A percentile compares a stretch with the other conserved stretches of the same genome.
Conservation (phyloP, 1,140 invertebrate genomes). For the Cotesia chilonis region DNA sequence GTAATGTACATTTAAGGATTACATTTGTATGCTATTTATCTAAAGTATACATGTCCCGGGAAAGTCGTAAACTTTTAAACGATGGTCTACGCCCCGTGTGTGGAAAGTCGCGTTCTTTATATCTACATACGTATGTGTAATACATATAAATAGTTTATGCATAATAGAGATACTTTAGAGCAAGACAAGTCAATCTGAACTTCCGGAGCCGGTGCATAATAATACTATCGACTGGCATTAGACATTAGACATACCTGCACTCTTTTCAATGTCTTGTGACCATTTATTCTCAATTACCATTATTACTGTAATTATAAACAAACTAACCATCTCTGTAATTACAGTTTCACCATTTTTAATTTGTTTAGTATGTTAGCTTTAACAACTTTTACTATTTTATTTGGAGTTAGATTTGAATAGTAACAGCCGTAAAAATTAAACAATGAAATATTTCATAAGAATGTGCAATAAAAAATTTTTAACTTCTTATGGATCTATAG, state of each 20-base stretch:
- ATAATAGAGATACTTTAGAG: slow-evolving; percentile 5
- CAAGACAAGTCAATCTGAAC: slow-evolving; percentile 25
- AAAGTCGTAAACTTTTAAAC: slow-evolving; percentile 31
- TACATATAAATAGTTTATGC: background rate
- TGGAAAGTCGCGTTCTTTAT: slow-evolving; percentile 36
- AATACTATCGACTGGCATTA: too few relatives aligned
- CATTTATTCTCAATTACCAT: background rate
- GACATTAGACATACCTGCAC: too few relatives aligned
- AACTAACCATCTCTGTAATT: background rate
- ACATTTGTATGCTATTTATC: slow-evolving; percentile 2
- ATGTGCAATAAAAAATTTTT: background rate
- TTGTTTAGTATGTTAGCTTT: background rate
- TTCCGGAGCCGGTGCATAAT: slow-evolving; percentile 18
- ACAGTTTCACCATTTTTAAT: background rate
- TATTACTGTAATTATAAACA: background rate
- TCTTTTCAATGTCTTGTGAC: background rate
- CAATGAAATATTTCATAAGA: background rate
- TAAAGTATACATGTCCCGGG: slow-evolving; percentile 12
- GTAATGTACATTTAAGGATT: background rate
- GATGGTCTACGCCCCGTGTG: slow-evolving; percentile 18
- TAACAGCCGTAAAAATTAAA: background rate
- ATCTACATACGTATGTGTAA: background rate
- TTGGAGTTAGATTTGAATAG: background rate
- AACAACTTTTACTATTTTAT: too few relatives aligned
- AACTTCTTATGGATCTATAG: background rate